Evolutionary conservation across 2,888 invertebrate species (phyloP).

Genomic region (Amiota communis): DNA sequence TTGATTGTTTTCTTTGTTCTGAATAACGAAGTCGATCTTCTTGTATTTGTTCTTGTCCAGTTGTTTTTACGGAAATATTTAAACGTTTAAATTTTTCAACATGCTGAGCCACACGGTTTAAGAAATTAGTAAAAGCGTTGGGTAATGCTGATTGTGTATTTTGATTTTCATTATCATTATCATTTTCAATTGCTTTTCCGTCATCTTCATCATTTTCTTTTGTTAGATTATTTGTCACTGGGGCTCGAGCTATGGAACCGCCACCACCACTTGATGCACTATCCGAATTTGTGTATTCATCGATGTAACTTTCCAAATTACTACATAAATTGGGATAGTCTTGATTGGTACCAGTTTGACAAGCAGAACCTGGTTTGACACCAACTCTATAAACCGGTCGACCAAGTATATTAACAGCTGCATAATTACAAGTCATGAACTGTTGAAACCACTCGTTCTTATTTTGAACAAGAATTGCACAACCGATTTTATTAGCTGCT

Average conservation of each 20-base stretch:
- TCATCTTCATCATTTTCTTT: background rate
- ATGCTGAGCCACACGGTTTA: background rate
- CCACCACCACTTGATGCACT: background rate
- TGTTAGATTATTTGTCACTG: background rate
- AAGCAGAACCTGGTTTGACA: background rate
- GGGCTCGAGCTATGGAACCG: no score
- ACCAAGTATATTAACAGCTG: background rate
- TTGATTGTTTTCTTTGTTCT: no score
- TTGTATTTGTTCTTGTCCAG: background rate
- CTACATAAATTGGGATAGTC: conserved; percentile 1
- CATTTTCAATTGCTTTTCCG: background rate
- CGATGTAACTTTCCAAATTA: background rate
- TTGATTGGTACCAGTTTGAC: conserved; percentile 1
- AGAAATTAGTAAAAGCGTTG: background rate
- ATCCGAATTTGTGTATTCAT: background rate
- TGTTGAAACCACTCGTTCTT: background rate
- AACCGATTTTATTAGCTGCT: background rate
- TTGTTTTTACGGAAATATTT: background rate
- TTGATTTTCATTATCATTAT: background rate
- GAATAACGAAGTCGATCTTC: background rate
- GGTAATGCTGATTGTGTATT: background rate
- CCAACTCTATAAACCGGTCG: background rate
- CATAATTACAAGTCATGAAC: conserved; percentile 12
- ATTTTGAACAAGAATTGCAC: background rate
- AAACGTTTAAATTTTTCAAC: background rate